Conservation (phyloP, 1,140 invertebrate genomes). For the Ditylenchus dipsaci region DNA sequence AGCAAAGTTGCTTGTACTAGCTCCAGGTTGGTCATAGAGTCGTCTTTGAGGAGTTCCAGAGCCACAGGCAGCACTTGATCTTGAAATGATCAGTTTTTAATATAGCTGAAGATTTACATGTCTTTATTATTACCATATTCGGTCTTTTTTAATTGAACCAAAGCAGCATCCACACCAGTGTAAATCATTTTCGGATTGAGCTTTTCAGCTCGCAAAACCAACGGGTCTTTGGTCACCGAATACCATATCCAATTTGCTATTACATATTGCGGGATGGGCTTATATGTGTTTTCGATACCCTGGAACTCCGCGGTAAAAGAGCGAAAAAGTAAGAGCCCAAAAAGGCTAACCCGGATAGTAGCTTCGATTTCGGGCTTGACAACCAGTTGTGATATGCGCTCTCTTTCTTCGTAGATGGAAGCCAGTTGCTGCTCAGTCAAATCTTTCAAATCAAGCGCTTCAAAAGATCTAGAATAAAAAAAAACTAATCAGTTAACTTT, state of each 20-base stretch:
- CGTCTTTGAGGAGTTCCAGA: not conserved
- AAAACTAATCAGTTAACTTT: not conserved
- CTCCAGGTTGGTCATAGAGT: not conserved
- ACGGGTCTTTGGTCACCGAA: not conserved
- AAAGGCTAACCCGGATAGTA: not conserved
- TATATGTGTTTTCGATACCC: not conserved
- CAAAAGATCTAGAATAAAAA: not conserved
- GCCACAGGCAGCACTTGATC: not conserved
- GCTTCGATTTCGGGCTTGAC: not conserved
- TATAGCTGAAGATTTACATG: no score
- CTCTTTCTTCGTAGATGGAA: not conserved
- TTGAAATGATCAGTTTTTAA: no score
- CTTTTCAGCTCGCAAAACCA: not conserved
- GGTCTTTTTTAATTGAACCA: not conserved
- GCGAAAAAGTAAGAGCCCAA: no score
- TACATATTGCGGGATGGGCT: not conserved
- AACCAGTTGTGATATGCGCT: not conserved
- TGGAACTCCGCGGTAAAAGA: no score
- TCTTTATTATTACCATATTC: not conserved
- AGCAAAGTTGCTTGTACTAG: not conserved
- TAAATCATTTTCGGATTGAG: not conserved
- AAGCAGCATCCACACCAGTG: not conserved
- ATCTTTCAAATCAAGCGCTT: not conserved
- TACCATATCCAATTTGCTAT: slow-evolving; percentile 1
- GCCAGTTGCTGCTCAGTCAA: not conserved